Conservation (phyloP, 2,113 vertebrate species). For the Dasyprocta punctata region DNA sequence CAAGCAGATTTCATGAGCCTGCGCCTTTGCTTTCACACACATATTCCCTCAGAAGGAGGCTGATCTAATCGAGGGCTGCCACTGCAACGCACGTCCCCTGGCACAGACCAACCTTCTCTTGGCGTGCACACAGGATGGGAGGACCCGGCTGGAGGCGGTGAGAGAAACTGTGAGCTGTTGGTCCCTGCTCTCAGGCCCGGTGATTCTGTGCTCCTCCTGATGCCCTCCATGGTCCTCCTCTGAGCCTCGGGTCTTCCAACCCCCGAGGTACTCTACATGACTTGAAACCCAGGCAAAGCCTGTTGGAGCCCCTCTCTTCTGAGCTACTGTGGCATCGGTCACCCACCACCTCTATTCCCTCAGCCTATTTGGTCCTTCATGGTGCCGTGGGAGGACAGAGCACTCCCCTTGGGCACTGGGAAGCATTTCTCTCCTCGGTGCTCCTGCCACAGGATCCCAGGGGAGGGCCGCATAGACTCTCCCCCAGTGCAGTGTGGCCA, state of each 20-base stretch:
- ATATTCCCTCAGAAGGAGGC: rapidly evolving
- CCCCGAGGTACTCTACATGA: rapidly evolving
- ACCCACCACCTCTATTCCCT: neutral
- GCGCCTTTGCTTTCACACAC: neutral
- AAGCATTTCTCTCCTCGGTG: neutral
- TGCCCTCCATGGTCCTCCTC: rapidly evolving
- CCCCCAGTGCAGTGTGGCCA: neutral
- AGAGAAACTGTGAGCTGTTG: rapidly evolving
- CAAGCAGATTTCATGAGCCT: rapidly evolving
- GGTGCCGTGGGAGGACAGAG: neutral
- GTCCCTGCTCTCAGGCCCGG: rapidly evolving
- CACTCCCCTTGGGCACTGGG: no score
- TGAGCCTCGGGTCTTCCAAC: neutral
- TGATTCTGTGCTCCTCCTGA: rapidly evolving
- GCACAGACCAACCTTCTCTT: rapidly evolving
- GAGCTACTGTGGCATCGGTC: rapidly evolving
- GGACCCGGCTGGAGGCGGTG: rapidly evolving
- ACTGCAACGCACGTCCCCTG: rapidly evolving
- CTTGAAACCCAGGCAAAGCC: neutral
- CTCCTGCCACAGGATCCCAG: neutral
- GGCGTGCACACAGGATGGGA: rapidly evolving
- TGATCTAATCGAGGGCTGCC: rapidly evolving
- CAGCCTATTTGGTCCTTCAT: neutral
- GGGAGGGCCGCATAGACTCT: neutral
- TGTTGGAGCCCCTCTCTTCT: neutral